phyloP scores from a whole-genome alignment of 1,140 invertebrate species.

The Brachionus koreanus region DNA sequence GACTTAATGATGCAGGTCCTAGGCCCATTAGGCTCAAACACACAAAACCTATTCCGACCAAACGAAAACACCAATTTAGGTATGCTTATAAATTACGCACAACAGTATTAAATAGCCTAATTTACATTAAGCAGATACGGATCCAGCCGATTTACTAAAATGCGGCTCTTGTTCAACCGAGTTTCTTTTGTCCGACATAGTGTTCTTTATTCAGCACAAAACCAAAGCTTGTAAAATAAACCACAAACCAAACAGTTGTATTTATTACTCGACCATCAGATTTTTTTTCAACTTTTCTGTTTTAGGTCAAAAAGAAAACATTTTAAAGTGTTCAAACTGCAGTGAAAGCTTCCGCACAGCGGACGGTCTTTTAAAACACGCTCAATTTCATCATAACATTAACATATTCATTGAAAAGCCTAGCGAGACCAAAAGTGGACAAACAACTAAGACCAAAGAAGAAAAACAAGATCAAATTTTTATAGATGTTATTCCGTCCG shows the following conservation, averaged over 20 bases:
- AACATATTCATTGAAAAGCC: conserved; percentile 22
- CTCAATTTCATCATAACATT: conserved; percentile 29
- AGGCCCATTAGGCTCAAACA: background rate
- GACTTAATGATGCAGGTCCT: background rate
- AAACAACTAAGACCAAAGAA: background rate
- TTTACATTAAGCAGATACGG: conserved; percentile 46
- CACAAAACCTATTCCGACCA: background rate
- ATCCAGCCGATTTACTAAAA: conserved; percentile 76
- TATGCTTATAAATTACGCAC: background rate
- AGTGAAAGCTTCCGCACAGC: conserved; percentile 1
- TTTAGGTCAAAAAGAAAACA: conserved; percentile 3
- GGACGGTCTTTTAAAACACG: conserved; percentile 1
- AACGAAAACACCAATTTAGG: background rate
- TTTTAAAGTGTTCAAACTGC: conserved; percentile 24
- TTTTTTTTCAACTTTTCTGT: background rate
- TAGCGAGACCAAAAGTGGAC: background rate
- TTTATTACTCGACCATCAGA: background rate
- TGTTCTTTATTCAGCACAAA: conserved; percentile 91
- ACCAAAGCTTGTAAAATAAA: conserved; percentile 62
- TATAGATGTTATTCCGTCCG: conserved; percentile 35
- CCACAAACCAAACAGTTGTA: background rate
- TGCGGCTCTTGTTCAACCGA: conserved; percentile 84
- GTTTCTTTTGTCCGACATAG: conserved; percentile 84
- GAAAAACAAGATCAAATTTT: conserved; percentile 17
- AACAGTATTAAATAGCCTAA: background rate